These are phyloP conservation scores for Neoitamus cyanurus DNA, from an alignment of 2,888 invertebrate genomes.

Conservation along the genomic window DNA sequence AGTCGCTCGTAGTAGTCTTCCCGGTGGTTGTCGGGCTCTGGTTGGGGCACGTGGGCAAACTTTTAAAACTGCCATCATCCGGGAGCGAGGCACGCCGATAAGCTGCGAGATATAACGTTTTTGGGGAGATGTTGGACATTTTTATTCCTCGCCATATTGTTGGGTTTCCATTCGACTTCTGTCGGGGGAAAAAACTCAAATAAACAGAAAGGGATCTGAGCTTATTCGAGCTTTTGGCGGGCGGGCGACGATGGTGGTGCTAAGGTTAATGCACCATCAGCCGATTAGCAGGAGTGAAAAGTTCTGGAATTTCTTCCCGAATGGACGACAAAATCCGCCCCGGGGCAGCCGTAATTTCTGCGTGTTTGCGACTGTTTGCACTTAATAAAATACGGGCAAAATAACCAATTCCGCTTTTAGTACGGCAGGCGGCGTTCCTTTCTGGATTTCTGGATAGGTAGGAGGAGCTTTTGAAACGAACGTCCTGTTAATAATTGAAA, in stretches of 20 bases:
- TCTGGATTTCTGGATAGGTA: background rate
- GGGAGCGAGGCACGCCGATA: background rate
- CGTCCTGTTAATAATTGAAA: background rate
- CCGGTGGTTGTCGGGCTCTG: background rate
- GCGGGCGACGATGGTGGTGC: background rate
- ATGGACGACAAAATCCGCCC: background rate
- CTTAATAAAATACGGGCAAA: background rate
- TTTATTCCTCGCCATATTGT: conserved; percentile 1
- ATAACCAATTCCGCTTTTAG: background rate
- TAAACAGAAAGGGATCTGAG: background rate
- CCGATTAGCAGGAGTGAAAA: conserved; percentile 20
- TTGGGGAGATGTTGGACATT: conserved; percentile 9
- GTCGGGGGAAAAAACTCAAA: background rate
- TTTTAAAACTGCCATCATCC: background rate
- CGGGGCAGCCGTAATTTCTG: background rate
- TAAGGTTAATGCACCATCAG: conserved; percentile 19
- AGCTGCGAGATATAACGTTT: background rate
- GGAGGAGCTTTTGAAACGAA: background rate
- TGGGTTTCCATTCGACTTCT: conserved; percentile 1
- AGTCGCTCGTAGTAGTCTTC: background rate
- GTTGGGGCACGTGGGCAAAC: background rate
- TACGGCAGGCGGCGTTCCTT: background rate
- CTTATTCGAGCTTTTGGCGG: background rate
- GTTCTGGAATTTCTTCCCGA: background rate
- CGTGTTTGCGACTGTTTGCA: background rate